These are phyloP conservation scores for Fulica atra DNA, from an alignment of 2,113 vertebrate species.

Conservation along the genomic window DNA sequence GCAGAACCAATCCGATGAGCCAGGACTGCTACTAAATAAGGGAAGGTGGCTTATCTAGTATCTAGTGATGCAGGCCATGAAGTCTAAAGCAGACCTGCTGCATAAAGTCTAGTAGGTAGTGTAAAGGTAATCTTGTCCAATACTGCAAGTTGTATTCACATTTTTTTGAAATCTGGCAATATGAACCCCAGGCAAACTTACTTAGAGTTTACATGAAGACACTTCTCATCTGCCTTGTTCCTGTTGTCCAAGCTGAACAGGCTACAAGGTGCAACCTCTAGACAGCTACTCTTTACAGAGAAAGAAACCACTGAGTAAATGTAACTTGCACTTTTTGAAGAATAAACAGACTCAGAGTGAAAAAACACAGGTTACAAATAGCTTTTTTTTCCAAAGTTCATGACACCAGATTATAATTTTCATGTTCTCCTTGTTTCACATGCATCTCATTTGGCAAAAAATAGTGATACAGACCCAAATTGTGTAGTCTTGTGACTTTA, in stretches of 20 bases:
- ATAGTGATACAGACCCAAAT: not conserved
- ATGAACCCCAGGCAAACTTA: not conserved
- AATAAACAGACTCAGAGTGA: not conserved
- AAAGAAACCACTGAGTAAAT: not conserved
- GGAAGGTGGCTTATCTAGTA: not conserved
- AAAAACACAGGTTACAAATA: not conserved
- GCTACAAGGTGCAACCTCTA: rapidly evolving
- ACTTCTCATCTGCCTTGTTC: not conserved
- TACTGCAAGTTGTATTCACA: not conserved
- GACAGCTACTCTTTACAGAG: not conserved
- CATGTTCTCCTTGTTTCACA: rapidly evolving
- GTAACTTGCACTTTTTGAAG: not conserved
- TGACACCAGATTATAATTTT: not conserved
- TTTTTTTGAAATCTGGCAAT: not conserved
- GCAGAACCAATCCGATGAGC: no score
- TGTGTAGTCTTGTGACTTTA: not conserved
- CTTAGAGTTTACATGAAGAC: not conserved
- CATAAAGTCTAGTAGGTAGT: not conserved
- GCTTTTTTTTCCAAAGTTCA: not conserved
- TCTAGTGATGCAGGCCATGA: not conserved
- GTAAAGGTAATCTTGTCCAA: not conserved
- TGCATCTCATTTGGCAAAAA: not conserved
- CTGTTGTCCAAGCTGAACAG: not conserved
- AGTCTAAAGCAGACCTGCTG: not conserved
- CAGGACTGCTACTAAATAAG: no score